phyloP scores from a whole-genome alignment of 2,888 invertebrate species.

The Psococerastis gibbosa region DNA sequence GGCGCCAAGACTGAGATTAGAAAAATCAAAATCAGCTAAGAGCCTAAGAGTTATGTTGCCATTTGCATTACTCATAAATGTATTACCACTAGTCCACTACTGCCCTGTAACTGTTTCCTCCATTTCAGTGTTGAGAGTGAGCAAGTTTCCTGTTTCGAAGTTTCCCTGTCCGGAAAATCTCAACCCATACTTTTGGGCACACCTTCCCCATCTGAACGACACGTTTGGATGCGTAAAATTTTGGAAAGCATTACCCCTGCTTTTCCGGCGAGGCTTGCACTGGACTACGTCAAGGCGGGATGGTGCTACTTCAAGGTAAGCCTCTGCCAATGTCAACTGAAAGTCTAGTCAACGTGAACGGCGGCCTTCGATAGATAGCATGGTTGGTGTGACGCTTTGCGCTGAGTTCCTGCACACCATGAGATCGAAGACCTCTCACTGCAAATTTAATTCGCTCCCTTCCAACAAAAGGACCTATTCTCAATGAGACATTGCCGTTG shows the following conservation, averaged over 20 bases:
- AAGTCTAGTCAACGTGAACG: no score
- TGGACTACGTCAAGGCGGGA: conserved; percentile 54
- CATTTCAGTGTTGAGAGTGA: conserved; percentile 29
- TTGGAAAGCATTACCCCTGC: conserved; percentile 49
- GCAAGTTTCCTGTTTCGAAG: conserved; percentile 42
- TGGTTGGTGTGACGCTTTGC: no score
- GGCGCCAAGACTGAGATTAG: no score
- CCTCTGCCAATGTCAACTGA: no score
- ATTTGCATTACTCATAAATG: conserved; percentile 14
- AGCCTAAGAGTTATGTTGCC: conserved; percentile 9
- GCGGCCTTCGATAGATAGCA: no score
- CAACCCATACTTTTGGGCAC: conserved; percentile 19
- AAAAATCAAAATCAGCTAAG: conserved; percentile 19
- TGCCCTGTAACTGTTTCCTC: conserved; percentile 12
- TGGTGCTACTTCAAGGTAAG: conserved; percentile 60
- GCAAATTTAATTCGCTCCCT: no score
- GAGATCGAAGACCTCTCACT: no score
- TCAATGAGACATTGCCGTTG: no score
- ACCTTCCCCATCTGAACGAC: conserved; percentile 24
- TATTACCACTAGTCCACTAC: conserved; percentile 13
- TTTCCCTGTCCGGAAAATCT: conserved; percentile 22
- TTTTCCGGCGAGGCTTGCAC: conserved; percentile 46
- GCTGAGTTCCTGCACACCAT: no score
- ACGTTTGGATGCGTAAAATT: conserved; percentile 60
- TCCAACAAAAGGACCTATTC: no score